phyloP scores from a whole-genome alignment of 1,140 invertebrate species.

The Parasteatoda tepidariorum region DNA sequence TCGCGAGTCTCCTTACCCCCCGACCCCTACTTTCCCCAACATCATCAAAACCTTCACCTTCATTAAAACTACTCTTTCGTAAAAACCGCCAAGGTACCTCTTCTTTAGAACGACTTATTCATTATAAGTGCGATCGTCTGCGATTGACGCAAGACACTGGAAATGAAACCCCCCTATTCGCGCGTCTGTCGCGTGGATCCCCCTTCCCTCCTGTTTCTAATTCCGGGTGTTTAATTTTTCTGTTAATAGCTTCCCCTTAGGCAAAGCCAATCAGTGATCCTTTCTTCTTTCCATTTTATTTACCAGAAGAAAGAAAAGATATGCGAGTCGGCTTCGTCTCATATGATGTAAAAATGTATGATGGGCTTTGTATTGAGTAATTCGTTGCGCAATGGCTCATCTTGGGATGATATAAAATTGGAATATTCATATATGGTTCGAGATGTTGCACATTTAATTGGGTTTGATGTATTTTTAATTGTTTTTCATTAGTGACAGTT shows the following conservation, averaged over 20 bases:
- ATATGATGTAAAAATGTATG: too few relatives aligned
- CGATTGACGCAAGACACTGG: neutral
- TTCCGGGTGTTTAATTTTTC: neutral
- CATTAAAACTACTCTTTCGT: conserved; percentile 24
- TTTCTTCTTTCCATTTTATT: neutral
- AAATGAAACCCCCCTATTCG: conserved; percentile 6
- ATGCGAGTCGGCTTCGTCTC: neutral
- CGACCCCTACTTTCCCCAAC: neutral
- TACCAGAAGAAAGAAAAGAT: neutral
- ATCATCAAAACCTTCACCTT: neutral
- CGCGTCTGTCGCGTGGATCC: conserved; percentile 45
- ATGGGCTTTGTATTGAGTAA: too few relatives aligned
- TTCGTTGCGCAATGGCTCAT: too few relatives aligned
- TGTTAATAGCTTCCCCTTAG: neutral
- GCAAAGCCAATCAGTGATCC: neutral
- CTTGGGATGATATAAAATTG: too few relatives aligned
- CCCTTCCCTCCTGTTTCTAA: neutral
- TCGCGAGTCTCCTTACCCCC: neutral
- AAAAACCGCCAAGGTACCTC: neutral
- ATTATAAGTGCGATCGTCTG: neutral
- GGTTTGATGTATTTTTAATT: too few relatives aligned
- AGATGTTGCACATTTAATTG: too few relatives aligned
- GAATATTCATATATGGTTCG: too few relatives aligned
- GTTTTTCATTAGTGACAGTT: too few relatives aligned
- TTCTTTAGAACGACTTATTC: neutral